Evolutionary conservation across 2,113 vertebrate species (phyloP).

Genomic region (Andinoacara biseriatus): DNA sequence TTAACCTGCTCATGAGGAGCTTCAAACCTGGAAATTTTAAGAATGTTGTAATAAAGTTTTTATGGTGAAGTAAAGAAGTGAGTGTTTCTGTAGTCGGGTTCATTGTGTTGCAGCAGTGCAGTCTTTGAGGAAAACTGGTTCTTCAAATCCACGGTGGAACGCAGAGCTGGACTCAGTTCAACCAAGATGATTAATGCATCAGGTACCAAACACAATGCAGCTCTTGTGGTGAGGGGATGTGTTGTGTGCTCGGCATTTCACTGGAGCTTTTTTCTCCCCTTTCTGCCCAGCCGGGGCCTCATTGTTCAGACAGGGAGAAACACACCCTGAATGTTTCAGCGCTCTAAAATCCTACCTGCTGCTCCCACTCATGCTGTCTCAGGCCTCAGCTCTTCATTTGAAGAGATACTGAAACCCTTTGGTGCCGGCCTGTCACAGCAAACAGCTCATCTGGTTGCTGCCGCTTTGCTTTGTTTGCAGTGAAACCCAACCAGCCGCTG

Average conservation of each 20-base stretch:
- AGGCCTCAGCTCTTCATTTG: neutral
- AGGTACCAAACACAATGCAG: conserved; percentile 72
- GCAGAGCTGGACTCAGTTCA: conserved; percentile 61
- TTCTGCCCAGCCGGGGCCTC: neutral
- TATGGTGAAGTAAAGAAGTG: neutral
- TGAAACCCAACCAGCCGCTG: conserved; percentile 48
- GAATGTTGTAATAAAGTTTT: neutral
- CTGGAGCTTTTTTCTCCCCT: neutral
- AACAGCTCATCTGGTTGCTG: neutral
- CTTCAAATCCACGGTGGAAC: conserved; percentile 59
- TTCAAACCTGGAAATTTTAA: neutral
- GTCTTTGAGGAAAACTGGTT: conserved; percentile 37
- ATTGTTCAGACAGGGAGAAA: conserved; percentile 20
- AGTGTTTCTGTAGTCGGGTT: neutral
- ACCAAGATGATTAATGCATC: conserved; percentile 68
- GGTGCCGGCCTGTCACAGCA: neutral
- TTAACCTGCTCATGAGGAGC: neutral
- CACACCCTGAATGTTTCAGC: neutral
- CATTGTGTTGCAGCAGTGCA: neutral
- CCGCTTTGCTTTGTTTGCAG: conserved; percentile 29
- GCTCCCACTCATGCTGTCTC: neutral
- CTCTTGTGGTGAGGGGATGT: conserved; percentile 56
- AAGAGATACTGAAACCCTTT: neutral
- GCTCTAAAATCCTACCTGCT: conserved; percentile 9
- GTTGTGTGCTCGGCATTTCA: conserved; percentile 21